Evolutionary conservation across 1,140 invertebrate species (phyloP), one percentile per base, ranked within the genome.

Genomic region (Ephestia elutella): DNA sequence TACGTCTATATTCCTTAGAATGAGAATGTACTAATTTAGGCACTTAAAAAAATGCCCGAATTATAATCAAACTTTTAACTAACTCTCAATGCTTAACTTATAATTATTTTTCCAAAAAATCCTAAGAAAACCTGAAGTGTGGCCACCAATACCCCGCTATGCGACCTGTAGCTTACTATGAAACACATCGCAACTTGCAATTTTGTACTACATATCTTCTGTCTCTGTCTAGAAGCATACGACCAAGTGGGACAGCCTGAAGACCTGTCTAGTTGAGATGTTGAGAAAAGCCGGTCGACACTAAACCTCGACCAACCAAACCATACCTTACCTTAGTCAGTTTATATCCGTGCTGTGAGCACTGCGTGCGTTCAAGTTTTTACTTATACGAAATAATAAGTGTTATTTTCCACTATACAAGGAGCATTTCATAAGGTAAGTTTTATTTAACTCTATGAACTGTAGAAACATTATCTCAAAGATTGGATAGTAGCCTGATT

Each of bases 81-180:
- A n/a, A n/a, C n/a, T n/a, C n/a, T n/a, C n/a, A n/a, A n/a, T n/a
- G n/a, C n/a, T n/a, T n/a, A n/a, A 25, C 21, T 3, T 3, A 25
- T 25, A 3, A 7, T 25, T 25, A 7, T 25, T 25, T 25, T 3
- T 2, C 2, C 2, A 25, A 2, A 25, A 25, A 25, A 25, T 25
- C 7, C 21, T 25, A n/a, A n/a, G 20, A 53, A 25, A 53, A 21
- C 13, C 50, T 25, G 28, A 53, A 25, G 20, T 53, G 50, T 25
- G 50, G 50, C 28, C 50, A 53, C 50, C 5, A 8, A 7, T 32
- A 32, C 30, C 30, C 10, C 19, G 50, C 50, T 53, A 50, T 53
- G 20, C 50, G 50, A 53, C 50, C 50, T 53, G 50, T 25, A 53
- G 49, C 20, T 53, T 53, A 53, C 50, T 53, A 50, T 53, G 21